A percentile compares a stretch with the other conserved stretches of the same genome.
phyloP scores from a whole-genome alignment of 2,797 vertebrate species.

The Megalops cyprinoides region DNA sequence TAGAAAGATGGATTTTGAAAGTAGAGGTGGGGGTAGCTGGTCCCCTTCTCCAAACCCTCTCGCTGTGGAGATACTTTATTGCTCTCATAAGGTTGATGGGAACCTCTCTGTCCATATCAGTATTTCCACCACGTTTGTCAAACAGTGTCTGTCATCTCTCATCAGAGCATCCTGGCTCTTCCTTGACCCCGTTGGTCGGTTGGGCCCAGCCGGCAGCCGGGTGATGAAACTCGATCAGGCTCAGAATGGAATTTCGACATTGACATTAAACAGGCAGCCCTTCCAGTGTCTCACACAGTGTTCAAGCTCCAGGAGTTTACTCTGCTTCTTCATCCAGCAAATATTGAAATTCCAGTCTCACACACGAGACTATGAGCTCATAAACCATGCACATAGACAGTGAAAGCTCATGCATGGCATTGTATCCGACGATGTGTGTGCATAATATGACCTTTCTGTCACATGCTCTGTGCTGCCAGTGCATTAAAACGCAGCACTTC shows the following conservation, averaged over 20 bases:
- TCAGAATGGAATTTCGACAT: conserved; percentile 23
- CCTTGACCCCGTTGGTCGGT: conserved; percentile 36
- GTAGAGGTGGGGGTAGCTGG: background rate
- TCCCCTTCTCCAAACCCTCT: too few relatives aligned
- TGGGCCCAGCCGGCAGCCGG: conserved; percentile 42
- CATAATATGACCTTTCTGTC: background rate
- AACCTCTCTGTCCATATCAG: conserved; percentile 29
- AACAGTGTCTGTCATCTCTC: background rate
- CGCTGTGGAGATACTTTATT: too few relatives aligned
- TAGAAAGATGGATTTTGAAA: background rate
- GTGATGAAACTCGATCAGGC: conserved; percentile 18
- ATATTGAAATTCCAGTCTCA: background rate
- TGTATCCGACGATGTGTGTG: background rate
- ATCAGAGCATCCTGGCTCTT: background rate
- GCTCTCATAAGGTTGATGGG: background rate
- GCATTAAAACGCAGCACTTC: background rate
- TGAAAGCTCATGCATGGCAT: background rate
- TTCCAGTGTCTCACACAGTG: background rate
- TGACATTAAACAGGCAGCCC: conserved; percentile 25
- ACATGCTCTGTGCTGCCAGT: background rate
- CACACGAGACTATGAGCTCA: background rate
- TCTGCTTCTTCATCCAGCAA: background rate
- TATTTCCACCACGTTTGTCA: background rate
- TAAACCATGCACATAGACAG: background rate
- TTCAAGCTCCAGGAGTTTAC: background rate